Evolutionary conservation across 2,113 vertebrate species (phyloP), one percentile per base, ranked within the genome.

Genomic region (Galemys pyrenaicus): DNA sequence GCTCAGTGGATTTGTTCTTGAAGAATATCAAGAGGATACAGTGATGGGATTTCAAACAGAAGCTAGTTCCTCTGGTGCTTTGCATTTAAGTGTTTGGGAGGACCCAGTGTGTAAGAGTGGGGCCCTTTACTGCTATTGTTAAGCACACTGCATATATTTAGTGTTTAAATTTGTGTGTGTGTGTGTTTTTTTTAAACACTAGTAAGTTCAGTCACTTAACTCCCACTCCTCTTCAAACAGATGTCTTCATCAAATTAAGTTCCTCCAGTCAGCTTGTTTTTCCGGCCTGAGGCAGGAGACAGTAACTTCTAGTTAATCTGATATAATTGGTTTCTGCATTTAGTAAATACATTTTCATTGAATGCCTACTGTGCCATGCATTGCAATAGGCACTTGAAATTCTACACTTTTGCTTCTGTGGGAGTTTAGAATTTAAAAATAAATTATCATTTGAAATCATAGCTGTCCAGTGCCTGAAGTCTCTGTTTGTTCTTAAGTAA

Each of bases 161-260:
- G 60, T 92, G 20, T 78, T 96, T 75, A 87, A 65, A 44, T 92
- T 83, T 87, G 28, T 93, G 39, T 88, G 17, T 92, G 79, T 87
- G 28, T 93, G 39, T 88, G 17, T 37, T 67, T 62, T 39, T 78
- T 44, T 78, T 91, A 81, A 46, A 81, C 9, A 70, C 9, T 88
- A 62, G 35, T 71, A 74, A 95, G 28, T 92, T 67, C 68, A 15
- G 9, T 91, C 82, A 17, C 26, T 88, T 88, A 91, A 86, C 46
- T 85, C 35, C 37, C 10, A 74, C 51, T 87, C 71, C 44, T 75
- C 26, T 39, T 92, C 70, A 86, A 85, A 96, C 46, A 83, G 91
- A 62, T 74, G 28, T 91, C 56, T 92, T 84, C 26, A 74, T 41
- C 78, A 81, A 77, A 75, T 28, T 11, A 58, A 82, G 30, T 92